Evolutionary conservation across 2,797 vertebrate genomes (phyloP), one percentile per base, ranked within the genome.

Genomic region (Gouania willdenowi): DNA sequence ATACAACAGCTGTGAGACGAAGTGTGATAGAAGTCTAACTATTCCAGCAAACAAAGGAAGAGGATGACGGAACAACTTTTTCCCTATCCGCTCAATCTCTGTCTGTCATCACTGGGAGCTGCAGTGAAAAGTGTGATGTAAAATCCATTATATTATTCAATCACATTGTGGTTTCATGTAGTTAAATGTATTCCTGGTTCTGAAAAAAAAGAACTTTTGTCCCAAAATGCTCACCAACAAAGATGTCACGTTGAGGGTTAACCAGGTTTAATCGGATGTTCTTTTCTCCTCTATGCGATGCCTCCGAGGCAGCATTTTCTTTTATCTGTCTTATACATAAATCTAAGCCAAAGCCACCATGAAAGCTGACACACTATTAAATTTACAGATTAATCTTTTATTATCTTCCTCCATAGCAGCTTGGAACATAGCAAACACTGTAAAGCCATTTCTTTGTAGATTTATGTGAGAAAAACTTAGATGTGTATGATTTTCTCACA

Each of bases 131-230:
- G 42, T 22, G 41, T 47, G 52, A 68, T 53, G 23, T 58, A 45
- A 70, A 70, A 69, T 23, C 64, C 72, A 48, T 49, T 52, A 47
- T 41, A 49, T 56, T 45, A 42, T 30, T 75, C 62, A 54, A 71
- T 56, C 46, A 14, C 46, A 11, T 48, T 36, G 40, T 11, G 16
- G 27, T 58, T 47, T 32, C 42, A n/a, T 56, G 28, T 18, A 41
- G 48, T 69, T 47, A 70, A 45, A 67, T 57, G 39, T 54, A 57
- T 33, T 21, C 20, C 25, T 46, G 19, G 23, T 31, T 37, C 26
- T 38, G 17, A 21, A 27, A 16, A 25, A 34, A 24, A 4, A 38
- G 9, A 11, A 5, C 5, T 58, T 63, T 39, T 7, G 41, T 58
- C 29, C 44, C 6, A 34, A 58, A 52, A 55, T n/a, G 16, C 25